Evolutionary conservation across 2,797 vertebrate genomes (phyloP).

Genomic region (Acestrorhynchus altus): DNA sequence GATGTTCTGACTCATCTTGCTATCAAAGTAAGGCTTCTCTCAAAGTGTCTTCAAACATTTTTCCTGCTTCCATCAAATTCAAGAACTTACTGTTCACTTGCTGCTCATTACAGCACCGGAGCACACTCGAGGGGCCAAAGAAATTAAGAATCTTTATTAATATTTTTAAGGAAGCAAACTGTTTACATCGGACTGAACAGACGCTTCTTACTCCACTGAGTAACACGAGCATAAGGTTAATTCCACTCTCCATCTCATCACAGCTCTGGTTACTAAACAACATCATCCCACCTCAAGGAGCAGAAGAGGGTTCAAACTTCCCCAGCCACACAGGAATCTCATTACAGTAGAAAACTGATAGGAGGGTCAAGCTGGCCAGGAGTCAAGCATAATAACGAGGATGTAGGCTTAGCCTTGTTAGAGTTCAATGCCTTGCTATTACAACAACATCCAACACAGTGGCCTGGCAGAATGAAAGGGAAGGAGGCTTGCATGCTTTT

Average conservation of each 20-base stretch:
- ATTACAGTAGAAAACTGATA: conserved; percentile 1
- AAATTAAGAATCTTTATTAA: too few relatives aligned
- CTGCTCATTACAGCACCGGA: too few relatives aligned
- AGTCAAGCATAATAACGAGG: neutral
- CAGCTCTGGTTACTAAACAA: neutral
- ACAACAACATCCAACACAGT: neutral
- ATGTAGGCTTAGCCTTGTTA: neutral
- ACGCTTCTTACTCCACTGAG: neutral
- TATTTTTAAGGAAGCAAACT: too few relatives aligned
- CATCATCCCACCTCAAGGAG: too few relatives aligned
- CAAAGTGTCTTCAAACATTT: too few relatives aligned
- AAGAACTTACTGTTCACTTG: too few relatives aligned
- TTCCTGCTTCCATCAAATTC: too few relatives aligned
- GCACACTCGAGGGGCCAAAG: too few relatives aligned
- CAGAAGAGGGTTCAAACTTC: neutral
- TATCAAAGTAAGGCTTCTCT: too few relatives aligned
- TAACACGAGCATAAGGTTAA: neutral
- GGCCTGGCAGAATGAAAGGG: neutral
- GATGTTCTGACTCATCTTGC: too few relatives aligned
- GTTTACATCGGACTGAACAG: neutral
- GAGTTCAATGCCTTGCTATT: conserved; percentile 2
- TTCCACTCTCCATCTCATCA: neutral
- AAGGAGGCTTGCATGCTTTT: neutral
- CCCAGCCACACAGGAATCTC: neutral
- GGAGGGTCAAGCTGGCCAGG: neutral